Base-by-base conservation (phyloP, 2,888 invertebrate genomes). In the Desoria tigrina region DNA sequence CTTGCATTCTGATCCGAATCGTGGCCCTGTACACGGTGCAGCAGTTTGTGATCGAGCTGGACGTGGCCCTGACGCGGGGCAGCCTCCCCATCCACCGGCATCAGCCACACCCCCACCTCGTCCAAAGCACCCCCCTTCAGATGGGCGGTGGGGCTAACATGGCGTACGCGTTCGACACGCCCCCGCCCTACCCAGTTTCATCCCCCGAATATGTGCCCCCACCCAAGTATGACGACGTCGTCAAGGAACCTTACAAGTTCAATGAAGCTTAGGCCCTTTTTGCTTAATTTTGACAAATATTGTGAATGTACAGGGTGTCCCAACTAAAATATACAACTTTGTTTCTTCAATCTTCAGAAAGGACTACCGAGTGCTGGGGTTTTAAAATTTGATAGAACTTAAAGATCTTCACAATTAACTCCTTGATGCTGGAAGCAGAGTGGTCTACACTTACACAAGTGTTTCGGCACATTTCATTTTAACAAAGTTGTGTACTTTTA, bases 171-270 rank as follows among this genome's bases (percentile, higher is more conserved):
- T 45, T 42, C 11, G 58, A 21, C 14, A 18, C 55, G 4, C 27
- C 27, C 26, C 54, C 54, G 14, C 51, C 11, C 24, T 51, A 51
- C 51, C 51, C 51, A 6, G 16, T 21, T 23, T n/a, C 45, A 45
- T 45, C 45, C 9, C 45, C 6, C 6, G n/a, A 6, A 6, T 9
- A 6, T 6, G 45, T 58, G 4, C 66, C 66, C 2, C 68, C 68
- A 23, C 68, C 68, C 49, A 65, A 49, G 37, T 68, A 68, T 32
- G 68, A 68, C n/a, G 68, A 68, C 14, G 68, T 65, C 14, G 58
- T 61, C 3, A 68, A 68, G 54, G 64, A 68, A 23, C 64, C 68
- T 3, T 27, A 27, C 21, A 63, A 63, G 28, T 60, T 50, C 42
- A 61, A 63, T 42, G 56, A 63, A 42, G 57, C 61, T n/a, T 65